Base-by-base conservation (phyloP, 2,888 invertebrate genomes). In the Euplagia quadripunctaria region DNA sequence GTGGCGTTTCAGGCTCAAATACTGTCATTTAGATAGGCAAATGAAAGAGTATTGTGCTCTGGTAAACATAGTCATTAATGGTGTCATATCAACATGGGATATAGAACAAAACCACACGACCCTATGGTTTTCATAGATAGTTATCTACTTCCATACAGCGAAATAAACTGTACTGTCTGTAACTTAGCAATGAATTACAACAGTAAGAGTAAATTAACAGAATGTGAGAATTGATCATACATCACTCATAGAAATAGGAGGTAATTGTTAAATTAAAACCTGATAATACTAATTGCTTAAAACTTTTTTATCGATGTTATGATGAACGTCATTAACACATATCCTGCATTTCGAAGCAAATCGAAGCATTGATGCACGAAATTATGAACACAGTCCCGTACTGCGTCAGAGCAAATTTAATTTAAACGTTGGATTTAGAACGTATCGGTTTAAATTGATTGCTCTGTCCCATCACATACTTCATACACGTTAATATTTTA, bases 401-500 rank as follows among this genome's bases (percentile, higher is more conserved):
- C 31, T 61, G 12, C 31, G 61, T 61, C 31, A 61, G 5, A 61
- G 20, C 55, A 58, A 58, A 20, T 58, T n/a, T 20, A 31, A 61
- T 61, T 0, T 61, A 31, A 61, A 11, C 11, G 6, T 31, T 6
- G 31, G 12, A 5, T 61, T 61, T 12, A 61, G 31, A 61, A 61
- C 31, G 14, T 31, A 14, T 69, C 31, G 61, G 31, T 63, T 51
- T 7, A 51, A 58, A 52, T n/a, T 17, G 16, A 17, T 46, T 55
- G 14, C 11, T 31, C 14, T 31, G 14, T 31, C 17, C 17, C 14
- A 55, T 43, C 41, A 52, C 20, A 55, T 52, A 14, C 52, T 64
- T 4, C 8, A 52, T 12, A 42, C 55, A 52, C 46, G 61, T 9
- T 14, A 68, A 64, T 70, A 72, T 75, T 72, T 64, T 20, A 31